phyloP scores from a whole-genome alignment of 2,888 invertebrate species.

The Acheta domesticus region DNA sequence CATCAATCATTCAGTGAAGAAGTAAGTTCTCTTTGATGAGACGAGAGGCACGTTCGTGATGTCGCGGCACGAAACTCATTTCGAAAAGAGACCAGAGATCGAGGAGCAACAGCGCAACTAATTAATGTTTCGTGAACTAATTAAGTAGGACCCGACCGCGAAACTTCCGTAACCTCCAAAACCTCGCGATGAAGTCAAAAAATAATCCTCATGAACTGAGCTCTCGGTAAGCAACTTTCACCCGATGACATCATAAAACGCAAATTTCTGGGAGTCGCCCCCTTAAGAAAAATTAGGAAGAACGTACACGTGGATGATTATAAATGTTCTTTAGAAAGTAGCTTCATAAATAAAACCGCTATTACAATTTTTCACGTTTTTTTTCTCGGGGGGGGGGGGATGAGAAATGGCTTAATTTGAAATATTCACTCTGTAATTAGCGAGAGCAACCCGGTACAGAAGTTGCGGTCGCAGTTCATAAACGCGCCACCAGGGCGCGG shows the following conservation, averaged over 20 bases:
- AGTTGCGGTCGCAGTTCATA: constrained; percentile 10
- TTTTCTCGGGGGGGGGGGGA: background rate
- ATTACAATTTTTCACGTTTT: background rate
- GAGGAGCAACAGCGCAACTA: background rate
- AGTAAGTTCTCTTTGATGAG: background rate
- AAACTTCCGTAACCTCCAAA: background rate
- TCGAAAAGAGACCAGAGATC: background rate
- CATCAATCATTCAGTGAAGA: background rate
- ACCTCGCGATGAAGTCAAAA: too few species aligned
- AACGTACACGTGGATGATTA: background rate
- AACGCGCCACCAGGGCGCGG: constrained; percentile 1
- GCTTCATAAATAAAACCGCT: background rate
- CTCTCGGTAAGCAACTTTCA: too few species aligned
- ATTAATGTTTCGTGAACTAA: constrained; percentile 1
- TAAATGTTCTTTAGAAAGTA: constrained; percentile 1
- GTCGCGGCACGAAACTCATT: background rate
- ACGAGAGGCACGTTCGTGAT: background rate
- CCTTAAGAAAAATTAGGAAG: too few species aligned
- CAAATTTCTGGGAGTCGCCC: too few species aligned
- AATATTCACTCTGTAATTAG: background rate
- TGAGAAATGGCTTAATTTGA: constrained; percentile 2
- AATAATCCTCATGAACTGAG: too few species aligned
- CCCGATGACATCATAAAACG: too few species aligned
- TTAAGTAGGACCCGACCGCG: background rate
- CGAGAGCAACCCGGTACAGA: background rate